Evolutionary conservation across 1,140 invertebrate species (phyloP).

Genomic region (Melanaphis sacchari): DNA sequence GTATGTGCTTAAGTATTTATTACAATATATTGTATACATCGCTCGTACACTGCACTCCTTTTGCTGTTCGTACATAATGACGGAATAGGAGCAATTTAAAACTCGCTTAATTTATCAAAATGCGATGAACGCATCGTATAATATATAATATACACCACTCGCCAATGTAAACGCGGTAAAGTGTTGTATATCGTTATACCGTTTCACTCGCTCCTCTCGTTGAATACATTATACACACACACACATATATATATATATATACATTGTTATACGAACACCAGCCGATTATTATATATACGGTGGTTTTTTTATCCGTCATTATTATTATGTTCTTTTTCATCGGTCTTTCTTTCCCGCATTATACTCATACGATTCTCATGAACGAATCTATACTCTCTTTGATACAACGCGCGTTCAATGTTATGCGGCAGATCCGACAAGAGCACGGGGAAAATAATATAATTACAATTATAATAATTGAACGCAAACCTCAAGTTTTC

Average conservation of each 20-base stretch:
- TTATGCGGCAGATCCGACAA: neutral
- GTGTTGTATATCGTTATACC: slow-evolving; percentile 3
- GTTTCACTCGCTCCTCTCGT: neutral
- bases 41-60: neutral
- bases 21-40: neutral
- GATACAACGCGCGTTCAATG: neutral
- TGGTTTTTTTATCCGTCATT: neutral
- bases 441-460: neutral
- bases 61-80: neutral
- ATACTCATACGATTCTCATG: neutral
- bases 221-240: neutral
- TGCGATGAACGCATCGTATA: neutral
- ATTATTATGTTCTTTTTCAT: slow-evolving; percentile 11
- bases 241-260: neutral
- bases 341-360: neutral
- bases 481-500: neutral
- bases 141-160: slow-evolving; percentile 3
- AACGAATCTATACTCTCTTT: neutral
- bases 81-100: slow-evolving; percentile 1
- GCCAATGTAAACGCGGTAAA: neutral
- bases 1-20: neutral
- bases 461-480: neutral
- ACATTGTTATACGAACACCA: neutral
- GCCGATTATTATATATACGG: neutral
- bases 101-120: slow-evolving; percentile 10